Percentiles rank a stretch among this genome's conserved stretches.
Conservation (phyloP, 2,113 vertebrate species). For the Seriola aureovittata region DNA sequence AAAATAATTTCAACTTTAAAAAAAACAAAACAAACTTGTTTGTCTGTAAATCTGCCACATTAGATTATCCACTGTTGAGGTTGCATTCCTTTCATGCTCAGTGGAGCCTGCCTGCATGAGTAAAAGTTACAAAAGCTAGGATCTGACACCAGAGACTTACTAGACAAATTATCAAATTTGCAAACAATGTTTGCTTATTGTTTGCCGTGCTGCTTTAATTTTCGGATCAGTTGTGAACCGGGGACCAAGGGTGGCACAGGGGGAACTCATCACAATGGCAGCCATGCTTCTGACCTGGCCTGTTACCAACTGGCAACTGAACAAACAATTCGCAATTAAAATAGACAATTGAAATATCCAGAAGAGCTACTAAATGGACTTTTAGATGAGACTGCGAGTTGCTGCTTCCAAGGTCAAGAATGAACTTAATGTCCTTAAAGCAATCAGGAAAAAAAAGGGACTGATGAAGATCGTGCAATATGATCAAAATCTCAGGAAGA, state of each 20-base stretch:
- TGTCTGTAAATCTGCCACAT: background rate
- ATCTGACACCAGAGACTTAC: background rate
- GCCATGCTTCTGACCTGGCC: background rate
- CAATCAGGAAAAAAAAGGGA: no score
- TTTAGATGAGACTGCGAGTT: background rate
- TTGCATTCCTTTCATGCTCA: conserved; percentile 28
- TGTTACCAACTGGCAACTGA: background rate
- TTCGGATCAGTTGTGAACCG: background rate
- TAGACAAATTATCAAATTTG: background rate
- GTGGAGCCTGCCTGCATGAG: conserved; percentile 3
- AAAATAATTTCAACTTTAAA: no score
- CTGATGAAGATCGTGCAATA: background rate
- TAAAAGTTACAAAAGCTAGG: background rate
- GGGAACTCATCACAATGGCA: background rate
- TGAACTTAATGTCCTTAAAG: background rate
- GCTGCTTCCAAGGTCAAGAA: background rate
- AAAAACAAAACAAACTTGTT: no score
- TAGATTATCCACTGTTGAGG: conserved; percentile 5
- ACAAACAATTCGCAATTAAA: background rate
- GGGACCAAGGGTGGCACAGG: background rate
- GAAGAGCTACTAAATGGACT: background rate
- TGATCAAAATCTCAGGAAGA: background rate
- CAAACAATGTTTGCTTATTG: background rate
- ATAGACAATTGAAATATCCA: background rate
- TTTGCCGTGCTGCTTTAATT: rapidly evolving